These are phyloP conservation scores for Paralichthys olivaceus DNA, from an alignment of 2,113 vertebrate species.

Conservation along the genomic window DNA sequence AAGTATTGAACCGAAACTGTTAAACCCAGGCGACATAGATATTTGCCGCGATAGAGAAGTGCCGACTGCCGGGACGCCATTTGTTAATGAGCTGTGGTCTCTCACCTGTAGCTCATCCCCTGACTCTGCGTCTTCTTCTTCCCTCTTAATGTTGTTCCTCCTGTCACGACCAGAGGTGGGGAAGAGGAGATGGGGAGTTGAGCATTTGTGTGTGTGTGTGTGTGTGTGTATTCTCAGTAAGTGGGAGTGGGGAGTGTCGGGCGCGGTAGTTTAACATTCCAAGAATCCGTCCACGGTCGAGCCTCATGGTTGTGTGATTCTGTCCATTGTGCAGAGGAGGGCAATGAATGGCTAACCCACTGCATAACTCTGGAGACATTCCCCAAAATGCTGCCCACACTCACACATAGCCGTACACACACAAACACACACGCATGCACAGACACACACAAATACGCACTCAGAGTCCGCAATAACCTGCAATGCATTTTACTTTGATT, in stretches of 20 bases:
- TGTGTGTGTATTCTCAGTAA: slow-evolving; percentile 69
- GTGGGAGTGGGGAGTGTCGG: slow-evolving; percentile 78
- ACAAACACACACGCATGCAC: slow-evolving; percentile 39
- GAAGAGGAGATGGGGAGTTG: slow-evolving; percentile 54
- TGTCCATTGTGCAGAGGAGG: slow-evolving; percentile 71
- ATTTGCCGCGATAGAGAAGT: slow-evolving; percentile 8
- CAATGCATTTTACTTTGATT: slow-evolving; percentile 38
- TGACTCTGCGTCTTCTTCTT: slow-evolving; percentile 37
- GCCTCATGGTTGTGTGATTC: slow-evolving; percentile 77
- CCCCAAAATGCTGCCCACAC: slow-evolving; percentile 69
- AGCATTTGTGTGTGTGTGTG: slow-evolving; percentile 64
- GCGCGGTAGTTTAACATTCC: slow-evolving; percentile 81
- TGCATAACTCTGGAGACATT: slow-evolving; percentile 77
- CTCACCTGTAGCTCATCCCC: slow-evolving; percentile 61
- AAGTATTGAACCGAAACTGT: slow-evolving; percentile 16
- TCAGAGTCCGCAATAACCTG: slow-evolving; percentile 4
- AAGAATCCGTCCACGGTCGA: slow-evolving; percentile 76
- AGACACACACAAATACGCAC: slow-evolving; percentile 30
- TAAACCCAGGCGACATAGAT: background rate
- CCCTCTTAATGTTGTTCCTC: slow-evolving; percentile 33
- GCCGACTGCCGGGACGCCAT: slow-evolving; percentile 27
- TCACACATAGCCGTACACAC: slow-evolving; percentile 29
- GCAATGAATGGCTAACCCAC: slow-evolving; percentile 73
- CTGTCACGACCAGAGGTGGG: slow-evolving; percentile 31
- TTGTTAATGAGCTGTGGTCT: slow-evolving; percentile 52